These are phyloP conservation scores for Holacanthus passer DNA, from an alignment of 2,113 vertebrate genomes.

Conservation along the genomic window DNA sequence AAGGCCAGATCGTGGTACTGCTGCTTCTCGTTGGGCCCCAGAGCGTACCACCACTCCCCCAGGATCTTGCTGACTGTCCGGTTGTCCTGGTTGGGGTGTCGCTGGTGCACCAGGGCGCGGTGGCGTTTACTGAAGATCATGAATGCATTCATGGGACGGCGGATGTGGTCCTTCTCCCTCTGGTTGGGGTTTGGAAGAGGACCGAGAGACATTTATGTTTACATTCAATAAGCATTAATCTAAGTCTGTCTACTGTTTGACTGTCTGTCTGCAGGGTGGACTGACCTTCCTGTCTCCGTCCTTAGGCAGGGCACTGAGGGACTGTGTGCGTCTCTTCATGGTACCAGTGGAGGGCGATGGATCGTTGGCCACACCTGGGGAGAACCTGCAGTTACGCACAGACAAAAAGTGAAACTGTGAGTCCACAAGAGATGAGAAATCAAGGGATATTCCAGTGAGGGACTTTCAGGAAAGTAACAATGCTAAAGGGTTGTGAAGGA, in stretches of 20 bases:
- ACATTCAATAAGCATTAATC: not conserved
- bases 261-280: not conserved
- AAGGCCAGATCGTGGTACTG: conserved; percentile 96
- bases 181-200: conserved; percentile 53
- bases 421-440: not conserved
- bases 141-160: conserved; percentile 95
- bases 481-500: not conserved
- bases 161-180: conserved; percentile 95
- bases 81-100: conserved; percentile 96
- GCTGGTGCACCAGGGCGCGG: conserved; percentile 93
- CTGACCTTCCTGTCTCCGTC: conserved; percentile 91
- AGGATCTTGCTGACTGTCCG: conserved; percentile 96
- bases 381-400: conserved; percentile 82
- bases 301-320: conserved; percentile 93
- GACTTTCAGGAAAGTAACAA: not conserved
- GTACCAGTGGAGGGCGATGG: conserved; percentile 84
- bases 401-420: conserved; percentile 40
- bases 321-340: conserved; percentile 92
- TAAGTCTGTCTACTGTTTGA: not conserved
- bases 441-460: conserved; percentile 4
- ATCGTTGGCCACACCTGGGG: conserved; percentile 87
- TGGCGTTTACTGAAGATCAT: conserved; percentile 98
- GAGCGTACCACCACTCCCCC: conserved; percentile 96
- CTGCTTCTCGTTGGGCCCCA: conserved; percentile 94
- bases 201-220: not conserved